phyloP scores from a whole-genome alignment of 30 jellyfish, hydroid and myxozoan genomes.

The Mastigias papua region DNA sequence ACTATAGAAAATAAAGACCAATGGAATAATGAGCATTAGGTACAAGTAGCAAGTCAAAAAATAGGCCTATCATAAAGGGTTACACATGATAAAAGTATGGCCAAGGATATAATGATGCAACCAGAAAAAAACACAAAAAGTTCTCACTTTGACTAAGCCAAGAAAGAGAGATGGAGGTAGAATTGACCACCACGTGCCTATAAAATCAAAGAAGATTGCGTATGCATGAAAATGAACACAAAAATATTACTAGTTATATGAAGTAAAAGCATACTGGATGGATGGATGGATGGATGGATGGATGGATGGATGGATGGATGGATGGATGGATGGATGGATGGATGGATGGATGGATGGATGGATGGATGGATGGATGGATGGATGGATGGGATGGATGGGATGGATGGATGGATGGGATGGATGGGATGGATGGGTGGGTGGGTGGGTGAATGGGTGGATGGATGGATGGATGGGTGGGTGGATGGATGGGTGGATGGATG shows the following conservation, averaged over 20 bases:
- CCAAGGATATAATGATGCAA: background rate
- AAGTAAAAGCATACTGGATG: background rate
- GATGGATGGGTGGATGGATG: too few species aligned
- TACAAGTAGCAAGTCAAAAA: background rate
- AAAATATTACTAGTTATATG: background rate
- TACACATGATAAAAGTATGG: background rate
- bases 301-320: too few species aligned
- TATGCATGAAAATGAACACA: background rate
- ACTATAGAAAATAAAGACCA: background rate
- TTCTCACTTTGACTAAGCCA: constrained; percentile 26
- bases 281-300: too few species aligned
- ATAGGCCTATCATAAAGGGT: background rate
- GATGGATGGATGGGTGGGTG: too few species aligned
- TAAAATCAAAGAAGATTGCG: background rate
- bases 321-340: too few species aligned
- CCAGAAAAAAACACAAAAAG: background rate
- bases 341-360: too few species aligned
- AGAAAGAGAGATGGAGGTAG: constrained; percentile 65
- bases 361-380: background rate
- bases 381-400: too few species aligned
- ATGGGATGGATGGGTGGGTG: too few species aligned
- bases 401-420: too few species aligned
- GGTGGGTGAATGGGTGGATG: too few species aligned
- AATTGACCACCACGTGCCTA: constrained; percentile 65
- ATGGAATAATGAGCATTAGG: background rate